Evolutionary conservation across 1,140 invertebrate species (phyloP).

Genomic region (Drosophila arawakana): DNA sequence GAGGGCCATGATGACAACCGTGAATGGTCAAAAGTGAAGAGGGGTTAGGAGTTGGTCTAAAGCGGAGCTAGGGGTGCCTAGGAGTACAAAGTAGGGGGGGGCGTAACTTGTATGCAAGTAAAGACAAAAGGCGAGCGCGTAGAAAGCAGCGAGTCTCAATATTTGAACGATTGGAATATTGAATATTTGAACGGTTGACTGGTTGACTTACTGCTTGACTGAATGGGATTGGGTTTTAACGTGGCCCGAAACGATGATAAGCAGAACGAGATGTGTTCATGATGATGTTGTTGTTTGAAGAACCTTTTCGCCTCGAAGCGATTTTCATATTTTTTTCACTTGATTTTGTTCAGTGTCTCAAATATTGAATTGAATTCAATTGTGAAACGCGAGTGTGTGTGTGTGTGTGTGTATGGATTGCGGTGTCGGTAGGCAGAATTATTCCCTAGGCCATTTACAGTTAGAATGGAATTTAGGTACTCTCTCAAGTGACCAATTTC

Average conservation of each 20-base stretch:
- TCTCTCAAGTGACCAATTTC: slow-evolving; percentile 28
- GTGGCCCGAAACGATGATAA: slow-evolving; percentile 54
- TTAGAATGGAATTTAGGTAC: slow-evolving; percentile 39
- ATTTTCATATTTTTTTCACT: slow-evolving; percentile 34
- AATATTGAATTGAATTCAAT: slow-evolving; percentile 66
- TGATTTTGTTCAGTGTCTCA: slow-evolving; percentile 12
- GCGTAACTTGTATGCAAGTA: background rate
- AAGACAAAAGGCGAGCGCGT: slow-evolving; percentile 8
- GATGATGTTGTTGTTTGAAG: slow-evolving; percentile 47
- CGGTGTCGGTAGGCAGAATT: slow-evolving; percentile 27
- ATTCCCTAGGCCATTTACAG: slow-evolving; percentile 46
- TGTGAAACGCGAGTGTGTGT: slow-evolving; percentile 34
- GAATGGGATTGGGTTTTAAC: background rate
- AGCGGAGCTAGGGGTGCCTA: no score
- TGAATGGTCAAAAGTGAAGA: background rate
- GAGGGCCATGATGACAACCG: slow-evolving; percentile 15
- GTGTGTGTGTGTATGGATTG: slow-evolving; percentile 4
- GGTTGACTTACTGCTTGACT: background rate
- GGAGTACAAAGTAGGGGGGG: no score
- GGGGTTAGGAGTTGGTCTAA: background rate
- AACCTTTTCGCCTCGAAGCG: slow-evolving; percentile 62
- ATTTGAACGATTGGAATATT: slow-evolving; percentile 32
- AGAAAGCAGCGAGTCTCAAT: slow-evolving; percentile 35
- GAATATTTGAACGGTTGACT: slow-evolving; percentile 29
- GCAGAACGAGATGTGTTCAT: slow-evolving; percentile 49